Conservation (phyloP, 2,888 invertebrate genomes). For the Mythimna lalbum region DNA sequence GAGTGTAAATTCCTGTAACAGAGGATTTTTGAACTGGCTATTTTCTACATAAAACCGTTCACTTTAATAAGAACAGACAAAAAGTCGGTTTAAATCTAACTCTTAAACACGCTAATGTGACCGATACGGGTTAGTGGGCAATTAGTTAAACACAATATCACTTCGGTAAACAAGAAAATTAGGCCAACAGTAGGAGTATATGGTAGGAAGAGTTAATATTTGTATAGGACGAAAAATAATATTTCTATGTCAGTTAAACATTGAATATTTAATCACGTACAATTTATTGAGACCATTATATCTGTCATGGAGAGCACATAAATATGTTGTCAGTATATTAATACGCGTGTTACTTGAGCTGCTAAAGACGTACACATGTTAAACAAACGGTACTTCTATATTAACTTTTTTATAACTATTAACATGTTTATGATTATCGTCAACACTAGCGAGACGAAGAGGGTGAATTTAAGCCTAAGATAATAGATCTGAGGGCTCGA, state of each 20-base stretch:
- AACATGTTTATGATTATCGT: conserved; percentile 68
- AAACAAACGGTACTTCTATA: conserved; percentile 65
- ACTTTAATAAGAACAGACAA: conserved; percentile 82
- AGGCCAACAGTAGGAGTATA: conserved; percentile 15
- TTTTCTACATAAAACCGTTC: conserved; percentile 73
- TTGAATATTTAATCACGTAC: conserved; percentile 75
- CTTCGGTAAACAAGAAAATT: conserved; percentile 37
- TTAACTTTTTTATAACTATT: conserved; percentile 70
- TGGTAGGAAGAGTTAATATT: conserved; percentile 12
- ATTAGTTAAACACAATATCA: conserved; percentile 65
- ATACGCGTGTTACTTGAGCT: conserved; percentile 76
- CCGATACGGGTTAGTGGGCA: conserved; percentile 77
- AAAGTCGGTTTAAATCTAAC: conserved; percentile 77
- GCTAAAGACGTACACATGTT: conserved; percentile 80
- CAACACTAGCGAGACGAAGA: conserved; percentile 35
- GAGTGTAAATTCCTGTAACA: conserved; percentile 60
- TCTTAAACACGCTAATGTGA: conserved; percentile 77
- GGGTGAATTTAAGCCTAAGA: conserved; percentile 50
- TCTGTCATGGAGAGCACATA: conserved; percentile 78
- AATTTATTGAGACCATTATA: conserved; percentile 82
- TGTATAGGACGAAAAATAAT: conserved; percentile 56
- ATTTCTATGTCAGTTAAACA: conserved; percentile 69
- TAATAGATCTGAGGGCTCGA: conserved; percentile 58
- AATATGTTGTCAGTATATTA: conserved; percentile 86
- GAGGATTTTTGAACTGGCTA: conserved; percentile 46